Percentiles rank a stretch among this genome's conserved stretches.
Conservation (phyloP, 2,113 vertebrate genomes). For the Sander lucioperca region DNA sequence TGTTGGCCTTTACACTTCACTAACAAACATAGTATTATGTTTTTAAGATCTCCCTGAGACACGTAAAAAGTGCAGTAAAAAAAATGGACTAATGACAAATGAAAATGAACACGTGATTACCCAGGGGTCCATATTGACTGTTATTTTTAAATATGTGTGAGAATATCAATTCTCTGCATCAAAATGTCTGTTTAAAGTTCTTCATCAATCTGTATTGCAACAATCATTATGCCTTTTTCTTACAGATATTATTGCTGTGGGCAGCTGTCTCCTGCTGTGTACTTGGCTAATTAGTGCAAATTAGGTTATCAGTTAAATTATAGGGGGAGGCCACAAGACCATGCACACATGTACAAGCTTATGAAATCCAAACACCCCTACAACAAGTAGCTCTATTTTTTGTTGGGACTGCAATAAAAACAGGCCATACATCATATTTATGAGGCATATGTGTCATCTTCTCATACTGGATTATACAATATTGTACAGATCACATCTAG, state of each 20-base stretch:
- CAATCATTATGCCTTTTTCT: background rate
- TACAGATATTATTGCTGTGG: background rate
- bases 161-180: background rate
- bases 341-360: background rate
- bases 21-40: background rate
- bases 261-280: background rate
- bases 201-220: background rate
- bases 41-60: background rate
- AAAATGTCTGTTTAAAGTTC: background rate
- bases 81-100: background rate
- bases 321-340: background rate
- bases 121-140: background rate
- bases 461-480: background rate
- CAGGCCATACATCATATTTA: background rate
- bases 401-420: background rate
- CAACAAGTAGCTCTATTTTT: background rate
- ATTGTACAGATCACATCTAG: background rate
- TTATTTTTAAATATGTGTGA: background rate
- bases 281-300: background rate
- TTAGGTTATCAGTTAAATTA: slow-evolving; percentile 20
- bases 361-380: background rate
- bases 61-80: too few relatives aligned
- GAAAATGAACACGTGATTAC: background rate
- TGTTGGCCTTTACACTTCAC: background rate
- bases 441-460: background rate